A percentile compares a stretch with the other conserved stretches of the same genome.
These are phyloP conservation scores for Poecilia gillii DNA, from an alignment of 2,797 vertebrate genomes.

Conservation along the genomic window DNA sequence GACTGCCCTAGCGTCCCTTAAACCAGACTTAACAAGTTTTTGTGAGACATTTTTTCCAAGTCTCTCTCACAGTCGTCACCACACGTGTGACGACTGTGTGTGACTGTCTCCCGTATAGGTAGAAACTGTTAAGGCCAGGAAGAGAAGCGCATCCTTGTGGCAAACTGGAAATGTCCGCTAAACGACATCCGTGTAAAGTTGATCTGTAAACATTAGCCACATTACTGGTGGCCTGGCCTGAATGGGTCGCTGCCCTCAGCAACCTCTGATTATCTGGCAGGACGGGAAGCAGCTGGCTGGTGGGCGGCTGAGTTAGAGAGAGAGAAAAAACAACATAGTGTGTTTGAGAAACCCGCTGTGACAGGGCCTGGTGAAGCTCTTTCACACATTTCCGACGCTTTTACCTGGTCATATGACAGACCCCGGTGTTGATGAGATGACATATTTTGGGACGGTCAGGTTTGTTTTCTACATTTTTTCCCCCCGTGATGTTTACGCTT, in stretches of 20 bases:
- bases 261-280: slow-evolving; percentile 40
- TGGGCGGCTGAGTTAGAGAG: slow-evolving; percentile 41
- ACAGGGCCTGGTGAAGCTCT: slow-evolving; percentile 32
- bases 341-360: slow-evolving; percentile 36
- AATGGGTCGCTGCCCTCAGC: slow-evolving; percentile 30
- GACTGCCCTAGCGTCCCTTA: no score
- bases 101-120: neutral
- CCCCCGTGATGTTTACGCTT: slow-evolving; percentile 3
- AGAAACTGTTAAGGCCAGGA: slow-evolving; percentile 3
- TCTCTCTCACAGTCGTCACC: neutral
- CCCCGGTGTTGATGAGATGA: slow-evolving; percentile 55
- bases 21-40: neutral
- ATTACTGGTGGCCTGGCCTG: slow-evolving; percentile 35
- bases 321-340: slow-evolving; percentile 5
- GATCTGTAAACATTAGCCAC: slow-evolving; percentile 15
- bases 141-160: neutral
- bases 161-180: slow-evolving; percentile 28
- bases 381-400: slow-evolving; percentile 26
- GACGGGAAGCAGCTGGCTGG: slow-evolving; percentile 64
- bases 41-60: neutral
- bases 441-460: neutral
- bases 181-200: neutral
- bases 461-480: neutral
- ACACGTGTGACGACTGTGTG: no score
- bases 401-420: slow-evolving; percentile 30